Evolutionary conservation across 2,888 invertebrate genomes (phyloP).

Genomic region (Ethmia dodecea): DNA sequence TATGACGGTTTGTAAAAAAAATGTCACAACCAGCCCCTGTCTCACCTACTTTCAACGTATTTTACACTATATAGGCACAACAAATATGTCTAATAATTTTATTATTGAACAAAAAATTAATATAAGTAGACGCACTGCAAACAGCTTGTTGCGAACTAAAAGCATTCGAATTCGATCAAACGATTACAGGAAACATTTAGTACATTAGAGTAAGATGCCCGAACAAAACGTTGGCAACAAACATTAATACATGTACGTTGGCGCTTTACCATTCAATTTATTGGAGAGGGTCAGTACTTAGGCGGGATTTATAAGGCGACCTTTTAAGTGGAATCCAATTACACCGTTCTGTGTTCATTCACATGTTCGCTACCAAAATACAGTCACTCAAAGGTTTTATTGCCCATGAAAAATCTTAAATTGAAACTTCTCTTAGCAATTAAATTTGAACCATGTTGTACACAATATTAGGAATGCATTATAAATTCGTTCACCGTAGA

Average conservation of each 20-base stretch:
- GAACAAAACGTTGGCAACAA: neutral
- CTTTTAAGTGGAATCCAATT: slow-evolving; percentile 18
- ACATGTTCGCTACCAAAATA: no score
- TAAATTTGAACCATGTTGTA: neutral
- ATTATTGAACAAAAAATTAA: neutral
- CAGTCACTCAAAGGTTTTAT: slow-evolving; percentile 4
- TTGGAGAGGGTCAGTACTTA: slow-evolving; percentile 34
- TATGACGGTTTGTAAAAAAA: no score
- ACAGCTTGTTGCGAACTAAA: neutral
- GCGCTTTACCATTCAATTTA: slow-evolving; percentile 26
- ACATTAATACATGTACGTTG: neutral
- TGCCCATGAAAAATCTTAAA: neutral
- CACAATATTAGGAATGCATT: neutral
- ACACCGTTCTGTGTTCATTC: no score
- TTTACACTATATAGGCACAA: no score
- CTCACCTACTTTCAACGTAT: no score
- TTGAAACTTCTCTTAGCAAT: neutral
- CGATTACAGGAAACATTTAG: no score
- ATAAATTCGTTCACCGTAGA: neutral
- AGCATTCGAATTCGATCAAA: neutral
- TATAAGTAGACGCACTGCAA: neutral
- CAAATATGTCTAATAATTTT: neutral
- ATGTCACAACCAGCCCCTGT: no score
- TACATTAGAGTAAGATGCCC: neutral
- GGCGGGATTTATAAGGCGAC: slow-evolving; percentile 30